Conservation (phyloP, 2,888 invertebrate genomes). For the Microctonus hyperodae region DNA sequence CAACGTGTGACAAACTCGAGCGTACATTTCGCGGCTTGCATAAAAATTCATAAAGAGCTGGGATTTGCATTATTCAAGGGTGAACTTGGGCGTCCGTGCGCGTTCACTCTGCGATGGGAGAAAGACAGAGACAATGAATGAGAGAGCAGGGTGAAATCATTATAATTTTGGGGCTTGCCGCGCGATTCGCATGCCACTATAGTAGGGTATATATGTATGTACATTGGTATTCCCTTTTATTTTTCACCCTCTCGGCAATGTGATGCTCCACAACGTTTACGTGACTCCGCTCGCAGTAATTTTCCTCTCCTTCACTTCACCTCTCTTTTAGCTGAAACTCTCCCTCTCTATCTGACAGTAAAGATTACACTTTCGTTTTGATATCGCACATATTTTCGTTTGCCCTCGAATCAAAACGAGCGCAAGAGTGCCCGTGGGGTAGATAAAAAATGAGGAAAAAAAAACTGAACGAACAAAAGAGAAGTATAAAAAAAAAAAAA, state of each 20-base stretch:
- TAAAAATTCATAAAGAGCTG: conserved; percentile 59
- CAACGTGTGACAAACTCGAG: background rate
- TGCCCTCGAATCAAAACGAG: background rate
- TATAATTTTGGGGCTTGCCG: conserved; percentile 52
- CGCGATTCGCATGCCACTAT: conserved; percentile 42
- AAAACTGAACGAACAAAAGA: background rate
- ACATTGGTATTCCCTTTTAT: background rate
- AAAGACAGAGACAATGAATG: conserved; percentile 46
- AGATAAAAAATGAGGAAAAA: background rate
- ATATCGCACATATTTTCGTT: background rate
- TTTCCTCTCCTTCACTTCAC: background rate
- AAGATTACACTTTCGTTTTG: background rate
- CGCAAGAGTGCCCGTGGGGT: background rate
- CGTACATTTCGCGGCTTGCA: conserved; percentile 41
- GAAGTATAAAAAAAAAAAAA: background rate
- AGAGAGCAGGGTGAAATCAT: conserved; percentile 50
- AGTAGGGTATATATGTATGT: conserved; percentile 15
- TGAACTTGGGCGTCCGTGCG: conserved; percentile 38
- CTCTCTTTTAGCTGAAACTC: background rate
- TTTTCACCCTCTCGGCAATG: conserved; percentile 4
- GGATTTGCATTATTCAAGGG: conserved; percentile 57
- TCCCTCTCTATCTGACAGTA: background rate
- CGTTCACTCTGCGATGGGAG: conserved; percentile 26
- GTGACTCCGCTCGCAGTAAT: conserved; percentile 38
- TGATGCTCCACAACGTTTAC: conserved; percentile 34